Base-by-base conservation (phyloP, 2,113 vertebrate species). In the Asarcornis scutulata region DNA sequence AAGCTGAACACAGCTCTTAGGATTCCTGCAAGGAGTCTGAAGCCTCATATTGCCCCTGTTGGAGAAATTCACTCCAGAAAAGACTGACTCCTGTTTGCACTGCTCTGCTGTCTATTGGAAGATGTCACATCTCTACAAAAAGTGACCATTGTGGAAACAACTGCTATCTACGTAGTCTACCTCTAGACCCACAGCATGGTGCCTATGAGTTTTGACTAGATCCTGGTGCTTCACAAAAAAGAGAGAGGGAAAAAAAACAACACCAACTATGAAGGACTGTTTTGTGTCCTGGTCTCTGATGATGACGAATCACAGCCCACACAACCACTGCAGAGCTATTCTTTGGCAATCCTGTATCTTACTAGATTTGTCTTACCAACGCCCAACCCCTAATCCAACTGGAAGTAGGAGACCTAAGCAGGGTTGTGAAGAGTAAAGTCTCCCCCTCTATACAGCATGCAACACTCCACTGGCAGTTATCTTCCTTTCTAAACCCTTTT, bases 1-100 rank as follows among this genome's bases (percentile, higher is more conserved):
- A 66, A 77, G 52, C 27, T 53, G n/a, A 83, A 75, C 13, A 38
- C 25, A 62, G 20, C 21, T 46, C 50, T 23, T 18, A 17, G 13
- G 21, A 63, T 23, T 58, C 26, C 56, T 1, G 1, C 72, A 56
- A 58, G 10, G 8, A 83, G 20, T 32, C 31, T 2, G 4, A 86
- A 86, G 72, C 46, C 22, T 92, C 31, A 18, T 16, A 3, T 55
- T 4, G 17, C 11, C n/a, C 64, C 42, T 17, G 20, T 0, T 1
- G 48, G 31, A 68, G 17, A 69, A 84, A 73, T 2, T 6, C 71
- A 31, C 38, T 69, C 55, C 71, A 40, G 84, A 31, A 44, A 40
- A 44, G 52, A 48, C 11, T 42, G 69, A 42, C 27, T n/a, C 8
- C 53, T 64, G 55, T 40, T 62, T 21, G 10, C 32, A 22, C 59